phyloP scores from a whole-genome alignment of 23 tunicate genomes.

The Pegea sp. region DNA sequence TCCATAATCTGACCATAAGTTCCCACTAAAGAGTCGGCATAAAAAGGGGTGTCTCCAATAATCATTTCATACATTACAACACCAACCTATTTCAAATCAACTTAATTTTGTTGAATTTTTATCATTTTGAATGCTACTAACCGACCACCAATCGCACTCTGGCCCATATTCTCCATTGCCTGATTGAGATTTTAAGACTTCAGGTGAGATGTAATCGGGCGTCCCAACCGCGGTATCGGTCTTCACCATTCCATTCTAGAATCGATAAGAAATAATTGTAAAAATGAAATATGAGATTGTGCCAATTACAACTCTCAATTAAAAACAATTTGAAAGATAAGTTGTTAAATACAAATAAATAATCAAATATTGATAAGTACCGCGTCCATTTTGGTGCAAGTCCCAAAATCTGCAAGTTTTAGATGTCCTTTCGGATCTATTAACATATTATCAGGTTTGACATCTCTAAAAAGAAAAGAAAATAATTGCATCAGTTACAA shows the following conservation, averaged over 20 bases:
- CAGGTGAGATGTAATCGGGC: conserved; percentile 98
- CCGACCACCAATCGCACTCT: conserved; percentile 99
- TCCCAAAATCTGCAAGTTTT: conserved; percentile 95
- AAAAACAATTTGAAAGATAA: neutral
- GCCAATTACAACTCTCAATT: too few species aligned
- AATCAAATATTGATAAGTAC: conserved; percentile 6
- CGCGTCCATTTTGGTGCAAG: conserved; percentile 83
- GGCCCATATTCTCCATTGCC: conserved; percentile 78
- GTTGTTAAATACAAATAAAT: neutral
- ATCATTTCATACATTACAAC: conserved; percentile 88
- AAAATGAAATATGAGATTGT: too few species aligned
- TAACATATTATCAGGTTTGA: conserved; percentile 93
- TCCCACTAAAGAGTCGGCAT: conserved; percentile 88
- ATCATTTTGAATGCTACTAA: conserved; percentile 13
- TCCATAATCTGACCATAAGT: conserved; percentile 96
- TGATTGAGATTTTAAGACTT: conserved; percentile 88
- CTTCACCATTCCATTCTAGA: conserved; percentile 77
- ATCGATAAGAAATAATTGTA: neutral
- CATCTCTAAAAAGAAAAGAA: conserved; percentile 32
- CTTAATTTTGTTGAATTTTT: too few species aligned
- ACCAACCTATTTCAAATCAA: conserved; percentile 84
- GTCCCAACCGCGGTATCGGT: conserved; percentile 95
- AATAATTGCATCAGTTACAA: neutral
- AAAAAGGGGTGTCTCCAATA: conserved; percentile 84
- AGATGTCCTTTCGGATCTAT: conserved; percentile 67